Evolutionary conservation across 92 coral and sea anemone genomes (phyloP).

Genomic region (Palythoa heliodiscus): DNA sequence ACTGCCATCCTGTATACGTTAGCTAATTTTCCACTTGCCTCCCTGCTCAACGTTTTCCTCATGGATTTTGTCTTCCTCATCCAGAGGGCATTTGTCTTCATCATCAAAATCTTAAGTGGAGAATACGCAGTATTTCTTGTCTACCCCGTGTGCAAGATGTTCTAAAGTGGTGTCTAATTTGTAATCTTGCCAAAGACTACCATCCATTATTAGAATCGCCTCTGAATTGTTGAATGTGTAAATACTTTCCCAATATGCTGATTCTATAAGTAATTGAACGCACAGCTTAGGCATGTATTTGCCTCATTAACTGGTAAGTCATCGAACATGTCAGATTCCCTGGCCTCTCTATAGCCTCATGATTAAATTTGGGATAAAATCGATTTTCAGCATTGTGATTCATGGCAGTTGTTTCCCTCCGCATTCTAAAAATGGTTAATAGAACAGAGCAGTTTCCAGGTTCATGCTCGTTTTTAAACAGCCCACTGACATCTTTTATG

Average conservation of each 20-base stretch:
- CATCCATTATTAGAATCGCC: too few species aligned
- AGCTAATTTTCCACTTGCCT: conserved; percentile 25
- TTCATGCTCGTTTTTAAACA: conserved; percentile 35
- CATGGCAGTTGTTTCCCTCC: conserved; percentile 53
- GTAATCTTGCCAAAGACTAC: too few species aligned
- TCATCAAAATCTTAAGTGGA: too few species aligned
- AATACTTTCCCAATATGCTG: too few species aligned
- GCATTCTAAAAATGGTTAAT: conserved; percentile 54
- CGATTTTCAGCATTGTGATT: conserved; percentile 22
- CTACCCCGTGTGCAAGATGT: too few species aligned
- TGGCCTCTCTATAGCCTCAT: background rate
- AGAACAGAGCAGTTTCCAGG: conserved; percentile 52
- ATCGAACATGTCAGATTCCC: conserved; percentile 19
- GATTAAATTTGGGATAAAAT: conserved; percentile 46
- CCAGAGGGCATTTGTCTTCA: too few species aligned
- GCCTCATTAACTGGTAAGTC: conserved; percentile 47
- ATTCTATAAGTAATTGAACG: too few species aligned
- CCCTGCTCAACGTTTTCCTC: background rate
- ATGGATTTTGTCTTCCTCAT: too few species aligned
- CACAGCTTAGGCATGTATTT: too few species aligned
- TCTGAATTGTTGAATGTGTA: too few species aligned
- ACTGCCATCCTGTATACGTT: conserved; percentile 16
- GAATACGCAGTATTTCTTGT: too few species aligned
- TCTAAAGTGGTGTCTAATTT: too few species aligned
- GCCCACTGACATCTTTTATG: conserved; percentile 4